Conservation (phyloP, 1,140 invertebrate genomes). For the Apis dorsata region DNA sequence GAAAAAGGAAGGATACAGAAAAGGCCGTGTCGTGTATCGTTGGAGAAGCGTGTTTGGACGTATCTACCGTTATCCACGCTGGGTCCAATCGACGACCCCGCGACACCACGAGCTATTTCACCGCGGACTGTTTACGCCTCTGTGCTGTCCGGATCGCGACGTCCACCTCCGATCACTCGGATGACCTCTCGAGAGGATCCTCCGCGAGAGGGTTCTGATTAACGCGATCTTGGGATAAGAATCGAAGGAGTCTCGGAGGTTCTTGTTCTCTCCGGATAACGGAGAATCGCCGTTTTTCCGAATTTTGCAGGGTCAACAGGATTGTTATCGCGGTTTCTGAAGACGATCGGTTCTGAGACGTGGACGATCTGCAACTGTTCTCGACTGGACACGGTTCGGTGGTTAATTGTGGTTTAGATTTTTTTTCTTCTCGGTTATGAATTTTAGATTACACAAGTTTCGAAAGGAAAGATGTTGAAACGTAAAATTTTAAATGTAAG, state of each 20-base stretch:
- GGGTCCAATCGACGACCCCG: constrained; percentile 37
- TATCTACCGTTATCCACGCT: constrained; percentile 52
- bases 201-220: not conserved
- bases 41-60: constrained; percentile 33
- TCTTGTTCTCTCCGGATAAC: not conserved
- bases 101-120: constrained; percentile 40
- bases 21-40: constrained; percentile 1
- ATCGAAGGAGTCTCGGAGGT: not conserved
- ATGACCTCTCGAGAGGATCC: not conserved
- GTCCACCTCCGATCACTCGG: too few species aligned
- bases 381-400: not conserved
- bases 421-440: too few species aligned
- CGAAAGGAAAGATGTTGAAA: too few species aligned
- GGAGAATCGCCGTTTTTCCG: not conserved
- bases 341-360: not conserved
- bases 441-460: too few species aligned
- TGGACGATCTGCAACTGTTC: not conserved
- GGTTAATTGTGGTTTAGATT: not conserved
- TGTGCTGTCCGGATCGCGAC: not conserved
- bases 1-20: constrained; percentile 45
- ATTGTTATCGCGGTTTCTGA: not conserved
- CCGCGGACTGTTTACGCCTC: constrained; percentile 29
- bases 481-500: not conserved
- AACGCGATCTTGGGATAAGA: constrained; percentile 12
- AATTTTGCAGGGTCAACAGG: constrained; percentile 1